phyloP scores from a whole-genome alignment of 2,888 invertebrate genomes.

The Eumerus sabulonum region DNA sequence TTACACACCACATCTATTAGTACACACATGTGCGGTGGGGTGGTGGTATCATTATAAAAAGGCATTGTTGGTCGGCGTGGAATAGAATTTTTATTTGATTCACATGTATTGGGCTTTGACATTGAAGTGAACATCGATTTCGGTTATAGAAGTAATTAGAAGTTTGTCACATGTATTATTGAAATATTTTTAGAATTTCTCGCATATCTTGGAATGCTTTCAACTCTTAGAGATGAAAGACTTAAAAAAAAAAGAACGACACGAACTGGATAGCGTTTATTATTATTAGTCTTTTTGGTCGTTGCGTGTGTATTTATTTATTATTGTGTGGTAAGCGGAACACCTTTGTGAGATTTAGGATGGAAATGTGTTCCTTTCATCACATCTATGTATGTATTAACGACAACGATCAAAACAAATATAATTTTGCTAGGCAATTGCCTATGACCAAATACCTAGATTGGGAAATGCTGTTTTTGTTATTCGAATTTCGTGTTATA shows the following conservation, averaged over 20 bases:
- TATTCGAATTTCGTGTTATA: no score
- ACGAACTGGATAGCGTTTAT: not conserved
- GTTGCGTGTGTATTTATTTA: not conserved
- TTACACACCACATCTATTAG: slow-evolving; percentile 1
- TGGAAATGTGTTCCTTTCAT: no score
- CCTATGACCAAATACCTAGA: no score
- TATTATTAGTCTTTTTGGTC: no score
- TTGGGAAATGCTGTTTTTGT: no score
- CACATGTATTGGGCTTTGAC: slow-evolving; percentile 22
- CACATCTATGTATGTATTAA: no score
- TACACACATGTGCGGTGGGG: slow-evolving; percentile 1
- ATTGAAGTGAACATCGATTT: slow-evolving; percentile 43
- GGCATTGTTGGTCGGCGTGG: not conserved
- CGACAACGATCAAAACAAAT: no score
- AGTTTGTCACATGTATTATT: slow-evolving; percentile 27
- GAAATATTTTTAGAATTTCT: slow-evolving; percentile 32
- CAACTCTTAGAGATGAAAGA: slow-evolving; percentile 14
- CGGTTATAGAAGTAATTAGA: slow-evolving; percentile 24
- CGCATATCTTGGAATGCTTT: slow-evolving; percentile 32
- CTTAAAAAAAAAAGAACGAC: not conserved
- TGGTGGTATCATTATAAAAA: slow-evolving; percentile 8
- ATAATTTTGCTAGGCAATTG: no score
- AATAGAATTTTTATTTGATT: not conserved
- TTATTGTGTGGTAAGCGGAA: no score
- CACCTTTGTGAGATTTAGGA: no score